Conservation (phyloP, 2,797 vertebrate species). For the Sciurus vulgaris region DNA sequence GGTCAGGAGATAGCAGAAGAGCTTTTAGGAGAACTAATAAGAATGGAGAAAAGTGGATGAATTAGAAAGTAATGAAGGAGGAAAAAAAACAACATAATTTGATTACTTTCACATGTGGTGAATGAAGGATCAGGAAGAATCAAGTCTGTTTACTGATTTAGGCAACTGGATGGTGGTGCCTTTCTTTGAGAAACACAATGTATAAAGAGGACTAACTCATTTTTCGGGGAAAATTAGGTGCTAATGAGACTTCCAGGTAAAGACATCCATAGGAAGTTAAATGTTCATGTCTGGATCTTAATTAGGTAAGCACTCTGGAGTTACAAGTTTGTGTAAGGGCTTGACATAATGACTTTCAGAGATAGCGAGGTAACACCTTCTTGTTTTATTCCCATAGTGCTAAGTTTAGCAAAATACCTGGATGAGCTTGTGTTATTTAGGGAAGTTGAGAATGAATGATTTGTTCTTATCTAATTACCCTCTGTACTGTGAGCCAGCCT, state of each 20-base stretch:
- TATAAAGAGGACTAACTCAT: not conserved
- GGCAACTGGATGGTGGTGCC: not conserved
- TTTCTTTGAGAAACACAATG: not conserved
- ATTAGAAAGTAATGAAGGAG: not conserved
- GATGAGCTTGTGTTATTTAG: not conserved
- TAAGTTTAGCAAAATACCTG: constrained; percentile 16
- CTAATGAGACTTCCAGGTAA: not conserved
- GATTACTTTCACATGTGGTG: not conserved
- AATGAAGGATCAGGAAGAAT: not conserved
- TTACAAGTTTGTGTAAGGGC: not conserved
- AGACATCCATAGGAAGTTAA: not conserved
- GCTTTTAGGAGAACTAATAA: not conserved
- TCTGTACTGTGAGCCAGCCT: not conserved
- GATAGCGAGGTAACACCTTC: not conserved
- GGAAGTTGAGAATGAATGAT: not conserved
- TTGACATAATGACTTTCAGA: constrained; percentile 3
- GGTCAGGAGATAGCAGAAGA: not conserved
- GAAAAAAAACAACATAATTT: not conserved
- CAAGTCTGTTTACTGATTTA: not conserved
- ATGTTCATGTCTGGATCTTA: not conserved
- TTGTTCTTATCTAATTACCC: not conserved
- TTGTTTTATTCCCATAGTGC: constrained; percentile 18
- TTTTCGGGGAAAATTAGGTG: not conserved
- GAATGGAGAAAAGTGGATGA: not conserved
- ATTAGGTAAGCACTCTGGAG: not conserved